Conservation (phyloP, 2,888 invertebrate genomes). For the Hesperia comma region DNA sequence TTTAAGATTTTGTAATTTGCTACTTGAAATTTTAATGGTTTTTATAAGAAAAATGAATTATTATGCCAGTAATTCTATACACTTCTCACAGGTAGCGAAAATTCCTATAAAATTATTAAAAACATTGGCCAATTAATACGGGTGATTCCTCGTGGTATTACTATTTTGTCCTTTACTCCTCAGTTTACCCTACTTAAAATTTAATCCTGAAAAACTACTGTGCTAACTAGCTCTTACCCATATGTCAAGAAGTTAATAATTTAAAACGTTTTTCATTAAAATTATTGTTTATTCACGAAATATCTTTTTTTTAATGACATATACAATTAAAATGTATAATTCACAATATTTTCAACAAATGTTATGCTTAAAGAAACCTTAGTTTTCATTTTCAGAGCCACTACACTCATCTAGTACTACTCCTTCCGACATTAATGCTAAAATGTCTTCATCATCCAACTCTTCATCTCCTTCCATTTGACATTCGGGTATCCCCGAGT, state of each 20-base stretch:
- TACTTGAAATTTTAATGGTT: too few species aligned
- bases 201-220: too few species aligned
- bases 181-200: too few species aligned
- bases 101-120: too few species aligned
- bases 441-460: conserved; percentile 66
- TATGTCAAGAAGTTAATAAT: background rate
- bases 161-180: too few species aligned
- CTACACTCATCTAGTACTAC: conserved; percentile 71
- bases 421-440: conserved; percentile 67
- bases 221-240: too few species aligned
- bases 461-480: conserved; percentile 60
- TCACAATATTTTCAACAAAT: background rate
- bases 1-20: too few species aligned
- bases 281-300: background rate
- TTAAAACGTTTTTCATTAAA: background rate
- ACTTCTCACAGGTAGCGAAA: too few species aligned
- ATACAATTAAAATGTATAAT: background rate
- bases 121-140: too few species aligned
- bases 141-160: too few species aligned
- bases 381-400: conserved; percentile 64
- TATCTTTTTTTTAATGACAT: background rate
- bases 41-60: too few species aligned
- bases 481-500: conserved; percentile 12
- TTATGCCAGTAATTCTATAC: too few species aligned
- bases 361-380: background rate